These are phyloP conservation scores for Geophilus truncorum DNA, from an alignment of 2,888 invertebrate species.

Conservation along the genomic window DNA sequence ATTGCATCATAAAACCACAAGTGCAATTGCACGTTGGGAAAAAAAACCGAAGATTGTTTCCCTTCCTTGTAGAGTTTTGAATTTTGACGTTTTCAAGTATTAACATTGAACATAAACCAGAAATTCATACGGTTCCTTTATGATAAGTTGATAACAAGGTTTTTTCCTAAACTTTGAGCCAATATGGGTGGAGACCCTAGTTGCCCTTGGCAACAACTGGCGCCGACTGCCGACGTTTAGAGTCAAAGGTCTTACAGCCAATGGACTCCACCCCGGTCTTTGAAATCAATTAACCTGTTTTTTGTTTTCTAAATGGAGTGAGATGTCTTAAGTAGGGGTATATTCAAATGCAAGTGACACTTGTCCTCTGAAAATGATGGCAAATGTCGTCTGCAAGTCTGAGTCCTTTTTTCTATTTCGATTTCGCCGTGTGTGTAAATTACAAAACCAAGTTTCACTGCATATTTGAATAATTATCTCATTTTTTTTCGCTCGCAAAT, in stretches of 20 bases:
- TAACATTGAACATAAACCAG: neutral
- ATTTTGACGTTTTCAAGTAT: neutral
- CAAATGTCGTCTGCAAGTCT: slow-evolving; percentile 9
- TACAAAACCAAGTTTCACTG: slow-evolving; percentile 27
- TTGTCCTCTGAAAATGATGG: slow-evolving; percentile 21
- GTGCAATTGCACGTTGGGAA: too few relatives aligned
- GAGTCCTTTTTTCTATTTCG: neutral
- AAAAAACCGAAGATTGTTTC: too few relatives aligned
- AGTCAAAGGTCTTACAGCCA: slow-evolving; percentile 22
- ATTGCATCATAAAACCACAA: too few relatives aligned
- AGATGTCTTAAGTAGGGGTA: slow-evolving; percentile 18
- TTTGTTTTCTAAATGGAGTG: slow-evolving; percentile 7
- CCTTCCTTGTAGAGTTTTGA: neutral
- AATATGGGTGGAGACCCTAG: slow-evolving; percentile 22
- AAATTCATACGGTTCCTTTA: slow-evolving; percentile 10
- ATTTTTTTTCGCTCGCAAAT: neutral
- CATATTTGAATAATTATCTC: slow-evolving; percentile 21
- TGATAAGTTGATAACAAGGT: slow-evolving; percentile 24
- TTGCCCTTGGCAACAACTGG: slow-evolving; percentile 27
- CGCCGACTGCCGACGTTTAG: slow-evolving; percentile 17
- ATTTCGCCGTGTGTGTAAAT: neutral
- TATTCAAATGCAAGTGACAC: neutral
- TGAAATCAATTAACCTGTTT: slow-evolving; percentile 27
- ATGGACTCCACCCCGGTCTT: slow-evolving; percentile 27
- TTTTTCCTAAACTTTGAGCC: slow-evolving; percentile 25